Base-by-base conservation (phyloP, 2,888 invertebrate genomes). In the Mythimna vitellina region DNA sequence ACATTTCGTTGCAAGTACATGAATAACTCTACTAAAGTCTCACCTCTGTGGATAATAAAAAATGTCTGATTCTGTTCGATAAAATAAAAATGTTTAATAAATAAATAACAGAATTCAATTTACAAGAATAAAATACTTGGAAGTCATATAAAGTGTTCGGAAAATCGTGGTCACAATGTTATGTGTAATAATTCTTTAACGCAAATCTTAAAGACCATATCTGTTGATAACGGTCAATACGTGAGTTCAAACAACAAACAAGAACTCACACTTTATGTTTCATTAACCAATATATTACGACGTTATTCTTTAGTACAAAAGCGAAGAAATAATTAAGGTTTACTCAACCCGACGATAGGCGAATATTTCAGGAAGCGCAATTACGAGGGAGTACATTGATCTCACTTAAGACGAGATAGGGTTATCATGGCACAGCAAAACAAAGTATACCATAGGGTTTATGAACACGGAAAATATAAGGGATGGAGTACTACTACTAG, bases 351-450 rank as follows among this genome's bases (percentile, higher is more conserved):
- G 70, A 81, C 78, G 73, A 83, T 81, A 66, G 68, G 68, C 67
- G 70, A 74, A 76, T 78, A 70, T 61, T 77, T 78, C 68, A 65
- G 38, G 54, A 53, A 61, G 32, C 57, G 65, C 79, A 83, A 76
- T 82, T 73, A 79, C 61, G 29, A 57, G 46, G 29, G 35, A 73
- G 82, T 80, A 68, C 76, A 82, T 76, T 82, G 79, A 73, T 83
- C 76, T 79, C 75, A 79, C 64, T 82, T 73, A 74, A 73, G 63
- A 66, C 54, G 17, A 74, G 68, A 79, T 81, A 75, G 54, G 51
- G 68, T 81, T 86, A 82, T 77, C 78, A 77, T 72, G 63, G 70
- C 12, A 57, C 51, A 64, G 38, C 63, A 81, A 78, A 66, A 81
- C 68, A 72, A 72, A 70, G 51, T 38, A 51, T 54, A 58, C 51